These are phyloP conservation scores for Orgyia antiqua DNA, from an alignment of 2,888 invertebrate genomes.

Conservation along the genomic window DNA sequence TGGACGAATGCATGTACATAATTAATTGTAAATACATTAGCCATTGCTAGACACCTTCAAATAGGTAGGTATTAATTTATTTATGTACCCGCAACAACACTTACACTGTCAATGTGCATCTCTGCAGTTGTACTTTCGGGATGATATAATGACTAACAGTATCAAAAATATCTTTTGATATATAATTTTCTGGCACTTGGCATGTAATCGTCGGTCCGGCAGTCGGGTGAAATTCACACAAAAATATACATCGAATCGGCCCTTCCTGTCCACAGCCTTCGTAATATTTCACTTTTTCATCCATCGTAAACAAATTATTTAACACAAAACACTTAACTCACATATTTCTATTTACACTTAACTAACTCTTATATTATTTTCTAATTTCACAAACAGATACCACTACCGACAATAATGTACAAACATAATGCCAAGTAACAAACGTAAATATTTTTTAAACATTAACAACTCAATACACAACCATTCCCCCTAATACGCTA, in stretches of 20 bases:
- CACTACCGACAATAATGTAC: conserved; percentile 23
- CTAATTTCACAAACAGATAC: conserved; percentile 11
- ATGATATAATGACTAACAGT: conserved; percentile 90
- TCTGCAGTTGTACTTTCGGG: conserved; percentile 88
- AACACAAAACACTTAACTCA: conserved; percentile 31
- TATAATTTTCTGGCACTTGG: conserved; percentile 88
- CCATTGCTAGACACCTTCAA: too few species aligned
- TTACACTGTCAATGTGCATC: conserved; percentile 88
- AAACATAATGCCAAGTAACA: conserved; percentile 23
- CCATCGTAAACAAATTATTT: conserved; percentile 49
- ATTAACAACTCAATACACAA: conserved; percentile 23
- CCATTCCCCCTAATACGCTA: too few species aligned
- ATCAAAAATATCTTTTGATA: conserved; percentile 89
- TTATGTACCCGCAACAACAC: conserved; percentile 42
- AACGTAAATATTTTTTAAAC: conserved; percentile 18
- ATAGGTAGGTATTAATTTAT: too few species aligned
- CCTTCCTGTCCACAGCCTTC: conserved; percentile 82
- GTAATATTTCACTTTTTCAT: conserved; percentile 66
- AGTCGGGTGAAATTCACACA: conserved; percentile 86
- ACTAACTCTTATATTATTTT: too few species aligned
- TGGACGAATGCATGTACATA: too few species aligned
- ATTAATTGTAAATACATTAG: too few species aligned
- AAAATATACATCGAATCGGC: conserved; percentile 86
- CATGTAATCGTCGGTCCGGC: conserved; percentile 88
- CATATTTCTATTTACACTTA: conserved; percentile 18